Evolutionary conservation across 2,113 vertebrate genomes (phyloP), one percentile per base, ranked within the genome.

Genomic region (Hassar affinis): DNA sequence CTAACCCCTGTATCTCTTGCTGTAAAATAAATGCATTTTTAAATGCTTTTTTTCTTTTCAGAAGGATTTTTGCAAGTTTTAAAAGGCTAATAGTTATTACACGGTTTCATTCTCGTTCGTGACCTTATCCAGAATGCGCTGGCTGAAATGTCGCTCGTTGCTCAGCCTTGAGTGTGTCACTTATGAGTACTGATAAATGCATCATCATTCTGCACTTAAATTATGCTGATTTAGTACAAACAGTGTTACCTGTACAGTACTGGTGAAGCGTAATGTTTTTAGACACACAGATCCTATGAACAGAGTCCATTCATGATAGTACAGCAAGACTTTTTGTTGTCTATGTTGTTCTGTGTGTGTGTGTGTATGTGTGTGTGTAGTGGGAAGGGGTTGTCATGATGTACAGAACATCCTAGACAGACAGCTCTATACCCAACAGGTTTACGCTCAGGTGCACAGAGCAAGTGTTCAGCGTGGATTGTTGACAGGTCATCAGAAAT

Each of bases 401-500:
- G 64, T 72, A 74, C n/a, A 59, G 52, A 17, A 45, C 52, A 47
- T 82, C n/a, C 45, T 74, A 49, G 83, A 87, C 38, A 82, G 86
- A 82, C 47, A 85, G 72, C 59, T 82, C 49, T 85, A 82, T 75
- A 25, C 83, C 83, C 86, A 49, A 69, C 66, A 85, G 79, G 76
- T 87, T 87, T 80, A 85, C 68, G 51, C 83, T 84, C 83, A 83
- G 75, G 80, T 82, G 62, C 79, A 85, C 86, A 85, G 64, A 77
- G 76, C 83, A 79, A 85, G 77, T 83, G 81, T 77, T 83, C 68
- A 75, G 72, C 7, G 47, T 52, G 77, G 64, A 72, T 71, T 71
- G 68, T 78, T 85, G 86, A 87, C 86, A 87, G 86, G 72, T 80
- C 83, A 87, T 87, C 79, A 87, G 72, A 87, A 82, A 78, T 38